phyloP scores from a whole-genome alignment of 2,113 vertebrate genomes.

The Atherinomorus stipes region DNA sequence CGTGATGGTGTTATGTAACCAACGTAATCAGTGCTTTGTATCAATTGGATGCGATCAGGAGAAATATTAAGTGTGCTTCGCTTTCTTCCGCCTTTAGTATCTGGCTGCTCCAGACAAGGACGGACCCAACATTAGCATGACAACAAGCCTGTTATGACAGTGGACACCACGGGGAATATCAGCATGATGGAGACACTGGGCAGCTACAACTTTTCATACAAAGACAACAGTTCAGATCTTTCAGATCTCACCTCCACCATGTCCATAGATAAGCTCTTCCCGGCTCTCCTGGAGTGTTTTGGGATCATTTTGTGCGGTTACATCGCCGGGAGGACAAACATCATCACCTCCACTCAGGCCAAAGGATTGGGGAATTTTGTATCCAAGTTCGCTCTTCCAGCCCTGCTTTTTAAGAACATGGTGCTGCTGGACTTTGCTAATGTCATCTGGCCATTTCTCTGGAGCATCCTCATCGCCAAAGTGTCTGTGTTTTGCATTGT shows the following conservation, averaged over 20 bases:
- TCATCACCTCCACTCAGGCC: constrained; percentile 93
- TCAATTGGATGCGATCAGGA: too few relatives aligned
- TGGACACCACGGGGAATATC: neutral
- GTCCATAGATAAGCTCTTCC: constrained; percentile 94
- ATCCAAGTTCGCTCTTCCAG: constrained; percentile 96
- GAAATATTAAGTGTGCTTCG: neutral
- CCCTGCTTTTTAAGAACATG: constrained; percentile 98
- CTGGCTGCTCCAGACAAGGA: neutral
- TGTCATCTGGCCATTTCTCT: constrained; percentile 96
- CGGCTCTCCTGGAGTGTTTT: constrained; percentile 95
- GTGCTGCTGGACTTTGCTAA: constrained; percentile 93
- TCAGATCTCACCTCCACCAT: constrained; percentile 79
- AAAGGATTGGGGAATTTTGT: constrained; percentile 97
- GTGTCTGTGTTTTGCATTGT: constrained; percentile 91
- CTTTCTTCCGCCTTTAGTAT: neutral
- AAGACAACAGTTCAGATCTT: constrained; percentile 49
- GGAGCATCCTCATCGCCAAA: constrained; percentile 94
- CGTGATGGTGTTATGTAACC: neutral
- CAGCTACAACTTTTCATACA: constrained; percentile 26
- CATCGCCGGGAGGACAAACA: constrained; percentile 90
- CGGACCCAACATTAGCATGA: constrained; percentile 1
- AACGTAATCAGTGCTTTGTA: neutral
- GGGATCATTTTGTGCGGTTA: constrained; percentile 98
- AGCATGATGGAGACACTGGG: constrained; percentile 59
- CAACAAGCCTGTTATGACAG: constrained; percentile 1